Conservation (phyloP, 1,140 invertebrate species). For the Metaphire vulgaris region DNA sequence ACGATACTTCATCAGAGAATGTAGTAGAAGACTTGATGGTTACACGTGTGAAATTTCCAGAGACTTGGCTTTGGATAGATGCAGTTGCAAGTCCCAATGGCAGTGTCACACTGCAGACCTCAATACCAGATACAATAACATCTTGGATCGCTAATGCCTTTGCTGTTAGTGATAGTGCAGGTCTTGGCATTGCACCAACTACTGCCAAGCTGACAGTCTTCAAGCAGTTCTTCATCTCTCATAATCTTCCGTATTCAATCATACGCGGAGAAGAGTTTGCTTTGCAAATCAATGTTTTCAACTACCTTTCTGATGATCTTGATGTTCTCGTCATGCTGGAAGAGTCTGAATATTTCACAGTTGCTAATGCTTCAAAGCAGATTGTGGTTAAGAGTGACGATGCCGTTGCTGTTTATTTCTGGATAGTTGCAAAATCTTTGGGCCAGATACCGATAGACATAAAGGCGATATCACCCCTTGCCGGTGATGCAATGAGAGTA, state of each 20-base stretch:
- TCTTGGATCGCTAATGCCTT: constrained; percentile 90
- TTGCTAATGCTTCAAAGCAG: background rate
- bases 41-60: constrained; percentile 27
- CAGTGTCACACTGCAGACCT: constrained; percentile 51
- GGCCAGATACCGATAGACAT: constrained; percentile 71
- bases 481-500: constrained; percentile 66
- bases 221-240: constrained; percentile 76
- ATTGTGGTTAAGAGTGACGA: constrained; percentile 64
- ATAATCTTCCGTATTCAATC: constrained; percentile 82
- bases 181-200: constrained; percentile 69
- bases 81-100: constrained; percentile 49
- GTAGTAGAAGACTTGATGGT: no score
- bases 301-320: constrained; percentile 76
- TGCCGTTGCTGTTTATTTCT: constrained; percentile 67
- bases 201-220: constrained; percentile 66
- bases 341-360: background rate
- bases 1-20: no score
- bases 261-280: constrained; percentile 83
- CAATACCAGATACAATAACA: constrained; percentile 80
- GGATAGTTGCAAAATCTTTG: constrained; percentile 69
- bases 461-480: constrained; percentile 61
- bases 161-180: constrained; percentile 73
- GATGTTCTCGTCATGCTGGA: background rate
- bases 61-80: constrained; percentile 33
- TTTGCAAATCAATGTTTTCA: constrained; percentile 84